phyloP scores from a whole-genome alignment of 2,888 invertebrate genomes.

The Cyclophora albipunctata region DNA sequence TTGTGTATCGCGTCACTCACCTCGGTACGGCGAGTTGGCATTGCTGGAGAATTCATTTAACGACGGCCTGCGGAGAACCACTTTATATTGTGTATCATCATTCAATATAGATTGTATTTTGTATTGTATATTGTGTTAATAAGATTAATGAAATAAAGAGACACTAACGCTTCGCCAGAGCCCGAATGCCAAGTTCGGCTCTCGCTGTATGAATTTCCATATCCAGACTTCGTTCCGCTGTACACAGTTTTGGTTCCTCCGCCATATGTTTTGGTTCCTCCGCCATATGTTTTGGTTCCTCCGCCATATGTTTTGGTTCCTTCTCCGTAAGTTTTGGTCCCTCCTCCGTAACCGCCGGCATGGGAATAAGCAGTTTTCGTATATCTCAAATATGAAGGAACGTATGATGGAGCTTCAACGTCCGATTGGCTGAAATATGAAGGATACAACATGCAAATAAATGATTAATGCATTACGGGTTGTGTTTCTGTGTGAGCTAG shows the following conservation, averaged over 20 bases:
- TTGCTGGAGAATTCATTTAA: constrained; percentile 42
- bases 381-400: constrained; percentile 42
- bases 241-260: constrained; percentile 13
- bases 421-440: constrained; percentile 52
- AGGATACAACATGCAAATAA: background rate
- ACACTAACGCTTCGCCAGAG: constrained; percentile 43
- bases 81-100: background rate
- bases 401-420: constrained; percentile 53
- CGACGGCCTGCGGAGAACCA: constrained; percentile 34
- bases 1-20: constrained; percentile 28
- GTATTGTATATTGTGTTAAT: too few species aligned
- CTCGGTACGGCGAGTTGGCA: constrained; percentile 34
- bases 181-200: constrained; percentile 41
- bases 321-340: constrained; percentile 15
- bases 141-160: background rate
- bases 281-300: constrained; percentile 13
- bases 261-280: background rate
- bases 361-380: constrained; percentile 14
- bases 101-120: background rate
- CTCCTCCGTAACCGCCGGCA: constrained; percentile 7
- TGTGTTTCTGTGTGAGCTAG: too few species aligned
- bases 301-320: constrained; percentile 23
- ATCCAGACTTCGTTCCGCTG: constrained; percentile 25
- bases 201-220: constrained; percentile 36
- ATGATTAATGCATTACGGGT: too few species aligned